These are phyloP conservation scores for Trypoxylus dichotomus DNA, from an alignment of 1,140 invertebrate species.

Conservation along the genomic window DNA sequence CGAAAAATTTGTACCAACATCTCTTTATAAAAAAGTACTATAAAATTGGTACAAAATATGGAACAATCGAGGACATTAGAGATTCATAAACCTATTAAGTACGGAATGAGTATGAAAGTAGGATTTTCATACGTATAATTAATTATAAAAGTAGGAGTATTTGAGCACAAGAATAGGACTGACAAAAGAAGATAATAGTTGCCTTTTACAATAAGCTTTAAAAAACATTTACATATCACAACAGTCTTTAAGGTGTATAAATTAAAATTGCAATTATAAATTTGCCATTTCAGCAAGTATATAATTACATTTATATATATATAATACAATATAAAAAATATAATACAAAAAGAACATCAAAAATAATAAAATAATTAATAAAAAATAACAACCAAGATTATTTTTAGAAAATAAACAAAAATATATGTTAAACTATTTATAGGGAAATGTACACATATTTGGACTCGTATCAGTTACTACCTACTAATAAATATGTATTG, in stretches of 20 bases:
- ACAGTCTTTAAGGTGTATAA: conserved; percentile 21
- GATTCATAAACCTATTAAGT: conserved; percentile 15
- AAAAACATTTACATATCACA: conserved; percentile 22
- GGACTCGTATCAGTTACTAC: conserved; percentile 3
- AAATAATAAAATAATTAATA: conserved; percentile 6
- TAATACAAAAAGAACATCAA: conserved; percentile 18
- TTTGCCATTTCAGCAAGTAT: neutral
- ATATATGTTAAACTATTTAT: neutral
- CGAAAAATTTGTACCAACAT: conserved; percentile 8
- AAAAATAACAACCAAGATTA: conserved; percentile 3
- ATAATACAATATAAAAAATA: neutral
- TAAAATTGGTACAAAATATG: conserved; percentile 10
- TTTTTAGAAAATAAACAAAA: conserved; percentile 18
- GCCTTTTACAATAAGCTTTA: conserved; percentile 1
- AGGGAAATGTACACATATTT: conserved; percentile 2
- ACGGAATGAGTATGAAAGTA: neutral
- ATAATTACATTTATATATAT: neutral
- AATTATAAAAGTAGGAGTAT: conserved; percentile 14
- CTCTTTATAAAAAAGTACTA: neutral
- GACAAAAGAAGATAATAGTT: neutral
- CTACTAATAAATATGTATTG: conserved; percentile 11
- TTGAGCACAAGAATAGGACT: conserved; percentile 1
- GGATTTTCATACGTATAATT: neutral
- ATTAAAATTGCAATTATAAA: conserved; percentile 4
- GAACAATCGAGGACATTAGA: neutral